These are phyloP conservation scores for Perodicticus potto DNA, from an alignment of 2,797 vertebrate species.

Conservation along the genomic window DNA sequence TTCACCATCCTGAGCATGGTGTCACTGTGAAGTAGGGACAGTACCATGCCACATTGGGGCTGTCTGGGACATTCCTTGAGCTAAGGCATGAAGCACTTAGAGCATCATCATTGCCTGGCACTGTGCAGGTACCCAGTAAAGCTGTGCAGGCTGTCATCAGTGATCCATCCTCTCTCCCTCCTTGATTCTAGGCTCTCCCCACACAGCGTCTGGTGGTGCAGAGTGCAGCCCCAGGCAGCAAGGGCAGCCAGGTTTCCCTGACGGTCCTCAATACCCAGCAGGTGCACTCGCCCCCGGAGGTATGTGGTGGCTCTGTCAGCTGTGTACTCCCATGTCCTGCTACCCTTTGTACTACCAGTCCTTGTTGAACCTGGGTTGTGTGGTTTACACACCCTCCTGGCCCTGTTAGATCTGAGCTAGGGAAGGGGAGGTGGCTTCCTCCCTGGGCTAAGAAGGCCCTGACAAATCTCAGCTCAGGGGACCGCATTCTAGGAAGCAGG, in stretches of 20 bases:
- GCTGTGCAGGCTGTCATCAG: background rate
- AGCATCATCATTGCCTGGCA: background rate
- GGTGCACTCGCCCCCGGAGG: conserved; percentile 86
- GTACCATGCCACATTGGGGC: background rate
- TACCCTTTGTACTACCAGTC: background rate
- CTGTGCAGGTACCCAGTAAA: background rate
- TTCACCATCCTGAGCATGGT: background rate
- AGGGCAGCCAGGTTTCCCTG: conserved; percentile 84
- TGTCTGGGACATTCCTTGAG: rapidly evolving
- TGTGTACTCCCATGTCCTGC: background rate
- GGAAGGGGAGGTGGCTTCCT: background rate
- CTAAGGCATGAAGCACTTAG: background rate
- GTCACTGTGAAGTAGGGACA: background rate
- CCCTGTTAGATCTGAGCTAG: background rate
- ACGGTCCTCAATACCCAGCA: conserved; percentile 83
- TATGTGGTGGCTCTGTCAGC: conserved; percentile 66
- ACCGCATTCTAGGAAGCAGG: background rate
- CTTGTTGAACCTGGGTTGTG: background rate
- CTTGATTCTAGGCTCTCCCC: conserved; percentile 66
- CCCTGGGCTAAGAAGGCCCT: background rate
- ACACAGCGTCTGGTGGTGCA: conserved; percentile 86
- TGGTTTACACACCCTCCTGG: background rate
- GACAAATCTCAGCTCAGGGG: background rate
- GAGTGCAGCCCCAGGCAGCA: conserved; percentile 80
- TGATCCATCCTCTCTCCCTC: background rate